A percentile compares a stretch with the other conserved stretches of the same genome.
Evolutionary conservation across 2,888 invertebrate genomes (phyloP).

Genomic region (Blera fallax): DNA sequence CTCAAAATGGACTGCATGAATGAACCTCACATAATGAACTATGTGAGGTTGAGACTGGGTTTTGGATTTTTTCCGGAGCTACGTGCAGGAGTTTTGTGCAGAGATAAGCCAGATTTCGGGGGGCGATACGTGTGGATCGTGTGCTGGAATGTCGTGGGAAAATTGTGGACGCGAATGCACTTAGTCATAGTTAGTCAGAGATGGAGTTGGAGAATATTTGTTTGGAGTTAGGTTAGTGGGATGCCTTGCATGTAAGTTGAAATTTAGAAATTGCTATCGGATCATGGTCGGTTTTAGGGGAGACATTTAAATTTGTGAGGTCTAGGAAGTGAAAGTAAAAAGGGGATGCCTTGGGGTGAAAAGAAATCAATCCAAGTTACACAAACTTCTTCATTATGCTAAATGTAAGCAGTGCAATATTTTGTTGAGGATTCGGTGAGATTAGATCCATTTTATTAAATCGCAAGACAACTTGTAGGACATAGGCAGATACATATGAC

Average conservation of each 20-base stretch:
- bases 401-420: too few relatives aligned
- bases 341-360: too few relatives aligned
- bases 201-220: not conserved
- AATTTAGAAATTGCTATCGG: constrained; percentile 2
- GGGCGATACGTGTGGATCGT: constrained; percentile 48
- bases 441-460: too few relatives aligned
- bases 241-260: not conserved
- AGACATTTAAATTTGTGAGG: not conserved
- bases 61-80: constrained; percentile 4
- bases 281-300: not conserved
- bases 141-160: constrained; percentile 63
- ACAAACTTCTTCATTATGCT: too few relatives aligned
- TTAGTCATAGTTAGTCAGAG: not conserved
- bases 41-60: not conserved
- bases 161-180: not conserved
- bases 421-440: too few relatives aligned
- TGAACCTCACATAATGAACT: constrained; percentile 45
- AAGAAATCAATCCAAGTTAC: too few relatives aligned
- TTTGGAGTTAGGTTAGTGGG: not conserved
- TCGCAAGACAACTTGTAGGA: too few relatives aligned
- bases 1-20: constrained; percentile 41
- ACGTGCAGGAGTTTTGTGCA: too few relatives aligned
- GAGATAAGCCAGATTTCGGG: constrained; percentile 21
- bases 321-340: too few relatives aligned
- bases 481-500: too few relatives aligned